Evolutionary conservation across 2,113 vertebrate species (phyloP).

Genomic region (Brachionichthys hirsutus): DNA sequence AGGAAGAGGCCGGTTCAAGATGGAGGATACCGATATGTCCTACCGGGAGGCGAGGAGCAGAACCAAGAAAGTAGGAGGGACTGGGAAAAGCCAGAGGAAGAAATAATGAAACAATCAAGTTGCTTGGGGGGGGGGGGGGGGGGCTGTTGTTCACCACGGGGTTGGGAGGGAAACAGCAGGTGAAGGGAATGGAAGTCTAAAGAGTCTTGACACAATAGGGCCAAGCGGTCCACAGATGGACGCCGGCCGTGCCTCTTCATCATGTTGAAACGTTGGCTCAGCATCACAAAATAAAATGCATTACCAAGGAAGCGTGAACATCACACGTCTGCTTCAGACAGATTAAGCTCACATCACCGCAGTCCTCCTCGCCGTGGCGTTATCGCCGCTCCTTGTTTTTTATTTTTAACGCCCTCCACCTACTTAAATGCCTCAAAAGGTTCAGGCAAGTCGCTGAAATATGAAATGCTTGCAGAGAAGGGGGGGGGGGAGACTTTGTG

Average conservation of each 20-base stretch:
- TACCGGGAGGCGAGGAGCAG: not conserved
- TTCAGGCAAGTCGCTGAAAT: slow-evolving; percentile 38
- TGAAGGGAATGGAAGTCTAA: not conserved
- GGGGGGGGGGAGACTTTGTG: slow-evolving; percentile 8
- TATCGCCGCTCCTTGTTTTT: no score
- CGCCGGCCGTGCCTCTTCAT: not conserved
- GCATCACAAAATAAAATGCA: no score
- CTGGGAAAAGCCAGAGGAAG: not conserved
- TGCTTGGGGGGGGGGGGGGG: no score
- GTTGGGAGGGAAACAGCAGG: slow-evolving; percentile 1
- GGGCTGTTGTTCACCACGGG: slow-evolving; percentile 9
- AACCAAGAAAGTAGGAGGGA: not conserved
- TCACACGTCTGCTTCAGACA: no score
- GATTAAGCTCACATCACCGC: no score
- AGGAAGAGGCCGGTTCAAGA: not conserved
- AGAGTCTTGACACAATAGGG: no score
- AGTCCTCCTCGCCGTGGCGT: no score
- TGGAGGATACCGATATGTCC: not conserved
- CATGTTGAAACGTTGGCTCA: no score
- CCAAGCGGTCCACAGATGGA: not conserved
- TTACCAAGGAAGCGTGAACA: no score
- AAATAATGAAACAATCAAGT: not conserved
- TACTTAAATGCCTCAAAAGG: slow-evolving; percentile 32
- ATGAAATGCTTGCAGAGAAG: slow-evolving; percentile 29
- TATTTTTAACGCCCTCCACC: slow-evolving; percentile 1